A percentile compares a stretch with the other conserved stretches of the same genome.
Conservation (phyloP, 2,797 vertebrate species). For the Tiaroga cobitis region DNA sequence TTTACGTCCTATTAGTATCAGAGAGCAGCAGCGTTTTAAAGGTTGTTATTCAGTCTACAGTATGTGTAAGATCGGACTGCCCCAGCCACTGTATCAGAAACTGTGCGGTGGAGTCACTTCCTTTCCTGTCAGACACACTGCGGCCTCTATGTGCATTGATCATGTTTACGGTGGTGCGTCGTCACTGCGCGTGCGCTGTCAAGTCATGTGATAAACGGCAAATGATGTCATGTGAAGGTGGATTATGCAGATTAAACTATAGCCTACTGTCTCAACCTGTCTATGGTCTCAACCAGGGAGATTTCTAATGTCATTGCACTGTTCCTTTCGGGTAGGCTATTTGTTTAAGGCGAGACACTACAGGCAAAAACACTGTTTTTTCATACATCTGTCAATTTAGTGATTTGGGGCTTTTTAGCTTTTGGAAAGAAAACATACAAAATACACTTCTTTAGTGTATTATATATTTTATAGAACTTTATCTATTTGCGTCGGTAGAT, state of each 20-base stretch:
- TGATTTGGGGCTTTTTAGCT: no score
- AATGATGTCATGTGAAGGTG: neutral
- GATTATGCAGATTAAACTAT: neutral
- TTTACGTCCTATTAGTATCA: neutral
- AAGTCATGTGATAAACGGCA: constrained; percentile 36
- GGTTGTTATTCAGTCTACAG: neutral
- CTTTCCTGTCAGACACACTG: neutral
- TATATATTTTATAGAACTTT: no score
- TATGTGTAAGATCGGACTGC: neutral
- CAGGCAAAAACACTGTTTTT: no score
- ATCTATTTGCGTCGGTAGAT: no score
- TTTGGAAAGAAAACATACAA: no score
- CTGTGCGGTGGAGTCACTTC: constrained; percentile 19
- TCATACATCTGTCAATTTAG: no score
- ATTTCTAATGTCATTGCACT: neutral
- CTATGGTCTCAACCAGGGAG: neutral
- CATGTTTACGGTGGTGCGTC: neutral
- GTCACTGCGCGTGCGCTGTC: constrained; percentile 12
- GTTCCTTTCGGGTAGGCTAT: no score
- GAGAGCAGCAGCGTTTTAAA: neutral
- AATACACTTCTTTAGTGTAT: no score
- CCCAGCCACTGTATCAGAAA: neutral
- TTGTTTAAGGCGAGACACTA: no score
- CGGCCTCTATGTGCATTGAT: no score
- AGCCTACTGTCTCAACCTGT: no score